Percentiles rank a stretch among this genome's conserved stretches.
phyloP scores from a whole-genome alignment of 2,888 invertebrate species.

The Elaeidobius kamerunicus region DNA sequence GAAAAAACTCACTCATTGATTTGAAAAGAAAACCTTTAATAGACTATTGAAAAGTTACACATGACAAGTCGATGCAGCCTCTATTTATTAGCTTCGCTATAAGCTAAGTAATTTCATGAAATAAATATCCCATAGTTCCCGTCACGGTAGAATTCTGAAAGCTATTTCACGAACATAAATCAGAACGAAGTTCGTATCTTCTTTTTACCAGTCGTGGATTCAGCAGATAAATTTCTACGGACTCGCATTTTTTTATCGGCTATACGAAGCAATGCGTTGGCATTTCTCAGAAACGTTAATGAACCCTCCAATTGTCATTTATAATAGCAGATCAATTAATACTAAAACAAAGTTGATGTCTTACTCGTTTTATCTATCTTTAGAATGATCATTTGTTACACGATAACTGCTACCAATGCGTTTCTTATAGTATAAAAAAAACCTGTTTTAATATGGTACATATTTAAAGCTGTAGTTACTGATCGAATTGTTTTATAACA shows the following conservation, averaged over 20 bases:
- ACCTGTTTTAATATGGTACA: slow-evolving; percentile 19
- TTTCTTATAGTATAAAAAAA: slow-evolving; percentile 11
- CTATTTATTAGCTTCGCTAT: slow-evolving; percentile 26
- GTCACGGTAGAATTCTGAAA: slow-evolving; percentile 25
- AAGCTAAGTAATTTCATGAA: slow-evolving; percentile 22
- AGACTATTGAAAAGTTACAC: slow-evolving; percentile 21
- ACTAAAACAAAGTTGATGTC: slow-evolving; percentile 38
- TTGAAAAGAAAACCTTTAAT: slow-evolving; percentile 20
- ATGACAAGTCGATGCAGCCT: slow-evolving; percentile 20
- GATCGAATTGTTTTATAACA: slow-evolving; percentile 14
- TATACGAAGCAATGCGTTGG: slow-evolving; percentile 21
- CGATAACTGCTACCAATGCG: slow-evolving; percentile 25
- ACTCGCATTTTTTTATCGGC: slow-evolving; percentile 15
- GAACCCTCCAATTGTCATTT: slow-evolving; percentile 39
- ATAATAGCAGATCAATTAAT: slow-evolving; percentile 39
- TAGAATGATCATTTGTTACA: slow-evolving; percentile 27
- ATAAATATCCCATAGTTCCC: slow-evolving; percentile 26
- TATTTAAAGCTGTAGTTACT: slow-evolving; percentile 17
- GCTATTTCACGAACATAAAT: slow-evolving; percentile 25
- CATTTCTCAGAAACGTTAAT: slow-evolving; percentile 29
- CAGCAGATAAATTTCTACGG: slow-evolving; percentile 20
- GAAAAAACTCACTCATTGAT: too few species aligned
- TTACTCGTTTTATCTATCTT: slow-evolving; percentile 33
- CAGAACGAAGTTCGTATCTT: slow-evolving; percentile 17
- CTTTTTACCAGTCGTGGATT: slow-evolving; percentile 17